Conservation (phyloP, 2,113 vertebrate genomes). For the Glaucomys volans region DNA sequence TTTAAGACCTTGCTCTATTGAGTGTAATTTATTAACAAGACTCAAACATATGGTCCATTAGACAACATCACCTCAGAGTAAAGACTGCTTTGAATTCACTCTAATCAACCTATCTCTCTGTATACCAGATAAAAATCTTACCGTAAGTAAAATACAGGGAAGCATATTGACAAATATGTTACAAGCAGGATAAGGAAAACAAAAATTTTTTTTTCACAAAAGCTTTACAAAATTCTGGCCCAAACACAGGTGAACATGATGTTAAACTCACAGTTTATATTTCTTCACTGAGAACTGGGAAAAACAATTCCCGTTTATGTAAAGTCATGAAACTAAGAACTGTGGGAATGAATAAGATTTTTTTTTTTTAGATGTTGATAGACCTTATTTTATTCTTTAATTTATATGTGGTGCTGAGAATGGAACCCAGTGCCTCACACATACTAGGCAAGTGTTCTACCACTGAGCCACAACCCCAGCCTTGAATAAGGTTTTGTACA, state of each 20-base stretch:
- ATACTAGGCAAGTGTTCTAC: too few species aligned
- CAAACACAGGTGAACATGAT: slow-evolving; percentile 13
- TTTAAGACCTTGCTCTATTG: slow-evolving; percentile 22
- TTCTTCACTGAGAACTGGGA: slow-evolving; percentile 16
- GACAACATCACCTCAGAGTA: slow-evolving; percentile 30
- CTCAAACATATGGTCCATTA: slow-evolving; percentile 67
- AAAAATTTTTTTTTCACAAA: slow-evolving; percentile 40
- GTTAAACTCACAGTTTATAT: slow-evolving; percentile 30
- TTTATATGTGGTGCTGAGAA: too few species aligned
- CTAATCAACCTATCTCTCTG: not conserved
- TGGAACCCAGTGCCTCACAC: too few species aligned
- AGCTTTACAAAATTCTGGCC: slow-evolving; percentile 29
- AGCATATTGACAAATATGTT: not conserved
- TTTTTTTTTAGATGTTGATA: too few species aligned
- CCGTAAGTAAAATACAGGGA: slow-evolving; percentile 23
- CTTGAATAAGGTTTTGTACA: slow-evolving; percentile 6
- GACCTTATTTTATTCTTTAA: too few species aligned
- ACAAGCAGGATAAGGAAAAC: not conserved
- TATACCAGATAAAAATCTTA: slow-evolving; percentile 14
- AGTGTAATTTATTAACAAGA: slow-evolving; percentile 35
- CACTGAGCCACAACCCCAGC: too few species aligned
- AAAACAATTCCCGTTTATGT: slow-evolving; percentile 59
- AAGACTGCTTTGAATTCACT: slow-evolving; percentile 52
- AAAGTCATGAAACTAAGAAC: slow-evolving; percentile 8
- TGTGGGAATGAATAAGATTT: slow-evolving; percentile 32